These are phyloP conservation scores for Zootoca vivipara DNA, from an alignment of 2,113 vertebrate genomes.

Conservation along the genomic window DNA sequence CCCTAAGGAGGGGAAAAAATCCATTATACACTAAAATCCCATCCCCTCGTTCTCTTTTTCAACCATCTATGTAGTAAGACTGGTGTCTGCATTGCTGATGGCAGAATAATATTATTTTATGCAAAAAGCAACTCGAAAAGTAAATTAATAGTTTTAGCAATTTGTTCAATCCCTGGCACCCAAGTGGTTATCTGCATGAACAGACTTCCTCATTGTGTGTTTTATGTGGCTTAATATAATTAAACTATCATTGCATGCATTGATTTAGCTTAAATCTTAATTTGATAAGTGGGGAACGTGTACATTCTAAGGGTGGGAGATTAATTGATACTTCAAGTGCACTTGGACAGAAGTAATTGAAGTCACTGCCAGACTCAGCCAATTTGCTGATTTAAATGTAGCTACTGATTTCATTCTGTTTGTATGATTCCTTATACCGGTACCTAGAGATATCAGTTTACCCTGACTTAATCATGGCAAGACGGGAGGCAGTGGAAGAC, in stretches of 20 bases:
- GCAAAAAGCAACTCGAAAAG: slow-evolving; percentile 41
- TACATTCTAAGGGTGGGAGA: slow-evolving; percentile 53
- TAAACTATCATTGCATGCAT: slow-evolving; percentile 61
- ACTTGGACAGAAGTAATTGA: slow-evolving; percentile 63
- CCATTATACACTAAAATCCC: slow-evolving; percentile 56
- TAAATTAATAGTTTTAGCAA: slow-evolving; percentile 34
- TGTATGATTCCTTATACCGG: slow-evolving; percentile 56
- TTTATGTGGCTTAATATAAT: slow-evolving; percentile 53
- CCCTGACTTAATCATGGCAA: slow-evolving; percentile 57
- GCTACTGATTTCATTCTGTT: slow-evolving; percentile 62
- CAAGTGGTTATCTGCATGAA: slow-evolving; percentile 41
- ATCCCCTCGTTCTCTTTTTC: slow-evolving; percentile 40
- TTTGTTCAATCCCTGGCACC: slow-evolving; percentile 46
- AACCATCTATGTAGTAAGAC: slow-evolving; percentile 43
- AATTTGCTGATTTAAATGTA: slow-evolving; percentile 30
- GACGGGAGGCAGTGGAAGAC: too few relatives aligned
- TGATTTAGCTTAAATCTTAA: slow-evolving; percentile 67
- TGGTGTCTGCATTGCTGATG: slow-evolving; percentile 35
- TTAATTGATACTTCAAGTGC: slow-evolving; percentile 67
- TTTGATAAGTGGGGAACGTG: slow-evolving; percentile 70
- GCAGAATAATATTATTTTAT: slow-evolving; percentile 53
- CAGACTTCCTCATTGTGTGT: slow-evolving; percentile 51
- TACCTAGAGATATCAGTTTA: slow-evolving; percentile 45
- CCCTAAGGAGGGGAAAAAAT: slow-evolving; percentile 65
- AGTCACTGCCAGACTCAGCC: neutral